Conservation (phyloP, 2,113 vertebrate species). For the Pontoporia blainvillei region DNA sequence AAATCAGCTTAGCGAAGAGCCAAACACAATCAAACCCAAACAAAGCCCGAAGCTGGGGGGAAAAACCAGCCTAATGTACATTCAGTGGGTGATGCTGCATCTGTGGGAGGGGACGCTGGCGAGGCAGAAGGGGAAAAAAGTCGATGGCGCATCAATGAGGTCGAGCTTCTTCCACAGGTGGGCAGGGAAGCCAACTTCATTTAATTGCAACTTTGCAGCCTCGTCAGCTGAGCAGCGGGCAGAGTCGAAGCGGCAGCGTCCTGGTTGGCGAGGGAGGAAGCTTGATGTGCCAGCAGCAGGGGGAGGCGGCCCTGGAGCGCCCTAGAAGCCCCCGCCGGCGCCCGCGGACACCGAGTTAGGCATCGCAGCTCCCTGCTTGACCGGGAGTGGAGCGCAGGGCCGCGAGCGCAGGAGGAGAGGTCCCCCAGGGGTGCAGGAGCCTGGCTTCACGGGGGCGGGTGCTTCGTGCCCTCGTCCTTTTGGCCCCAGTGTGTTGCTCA, state of each 20-base stretch:
- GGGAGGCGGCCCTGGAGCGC: not conserved
- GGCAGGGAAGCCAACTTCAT: slow-evolving; percentile 37
- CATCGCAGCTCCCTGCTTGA: not conserved
- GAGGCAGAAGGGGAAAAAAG: not conserved
- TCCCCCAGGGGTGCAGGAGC: not conserved
- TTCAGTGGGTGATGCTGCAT: slow-evolving; percentile 64
- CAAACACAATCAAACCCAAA: slow-evolving; percentile 71
- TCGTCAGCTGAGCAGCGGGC: not conserved
- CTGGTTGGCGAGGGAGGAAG: slow-evolving; percentile 4
- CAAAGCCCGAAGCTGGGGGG: slow-evolving; percentile 63
- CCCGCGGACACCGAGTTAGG: not conserved
- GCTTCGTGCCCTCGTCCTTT: slow-evolving; percentile 36
- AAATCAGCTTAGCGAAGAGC: slow-evolving; percentile 73
- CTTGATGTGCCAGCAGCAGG: slow-evolving; percentile 15
- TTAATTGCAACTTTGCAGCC: slow-evolving; percentile 1
- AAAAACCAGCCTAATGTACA: slow-evolving; percentile 63
- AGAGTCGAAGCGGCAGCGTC: not conserved
- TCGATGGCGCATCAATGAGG: slow-evolving; percentile 33
- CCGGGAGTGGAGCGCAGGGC: not conserved
- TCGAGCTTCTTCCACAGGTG: slow-evolving; percentile 70
- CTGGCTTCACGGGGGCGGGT: slow-evolving; percentile 30
- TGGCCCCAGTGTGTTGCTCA: not conserved
- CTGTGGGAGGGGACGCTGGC: slow-evolving; percentile 66
- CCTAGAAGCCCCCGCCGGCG: not conserved
- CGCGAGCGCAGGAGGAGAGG: not conserved